Evolutionary conservation across 2,797 vertebrate genomes (phyloP).

Genomic region (Eulemur mongoz): DNA sequence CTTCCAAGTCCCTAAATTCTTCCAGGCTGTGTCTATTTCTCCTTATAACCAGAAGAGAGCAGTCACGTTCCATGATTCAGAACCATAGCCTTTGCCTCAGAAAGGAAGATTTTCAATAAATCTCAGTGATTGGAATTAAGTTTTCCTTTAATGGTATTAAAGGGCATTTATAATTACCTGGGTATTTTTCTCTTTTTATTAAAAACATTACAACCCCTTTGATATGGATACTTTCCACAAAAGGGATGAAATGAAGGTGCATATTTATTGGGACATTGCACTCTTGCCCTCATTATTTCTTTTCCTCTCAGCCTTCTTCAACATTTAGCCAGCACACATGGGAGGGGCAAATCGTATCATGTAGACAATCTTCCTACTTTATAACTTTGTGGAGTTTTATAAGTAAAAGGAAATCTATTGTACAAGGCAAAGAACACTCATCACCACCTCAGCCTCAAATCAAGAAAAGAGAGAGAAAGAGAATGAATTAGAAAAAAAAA

Average conservation of each 20-base stretch:
- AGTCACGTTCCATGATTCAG: constrained; percentile 80
- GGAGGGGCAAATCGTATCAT: neutral
- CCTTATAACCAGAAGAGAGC: constrained; percentile 86
- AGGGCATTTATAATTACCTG: constrained; percentile 79
- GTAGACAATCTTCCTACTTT: neutral
- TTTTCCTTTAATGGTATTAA: constrained; percentile 73
- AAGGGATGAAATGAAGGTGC: neutral
- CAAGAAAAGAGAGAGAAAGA: neutral
- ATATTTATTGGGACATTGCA: neutral
- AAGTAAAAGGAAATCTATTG: neutral
- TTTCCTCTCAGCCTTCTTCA: neutral
- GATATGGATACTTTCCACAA: constrained; percentile 19
- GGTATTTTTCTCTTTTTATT: constrained; percentile 51
- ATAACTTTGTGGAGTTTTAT: neutral
- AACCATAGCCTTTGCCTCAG: neutral
- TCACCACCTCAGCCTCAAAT: neutral
- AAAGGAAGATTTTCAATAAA: constrained; percentile 70
- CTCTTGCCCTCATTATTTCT: neutral
- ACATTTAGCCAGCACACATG: neutral
- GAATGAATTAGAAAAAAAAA: neutral
- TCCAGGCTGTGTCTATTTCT: constrained; percentile 61
- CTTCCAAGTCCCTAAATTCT: neutral
- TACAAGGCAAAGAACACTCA: neutral
- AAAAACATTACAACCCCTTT: constrained; percentile 35
- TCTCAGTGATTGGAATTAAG: constrained; percentile 80